These are phyloP conservation scores for Argyrosomus japonicus DNA, from an alignment of 2,113 vertebrate species.

Conservation along the genomic window DNA sequence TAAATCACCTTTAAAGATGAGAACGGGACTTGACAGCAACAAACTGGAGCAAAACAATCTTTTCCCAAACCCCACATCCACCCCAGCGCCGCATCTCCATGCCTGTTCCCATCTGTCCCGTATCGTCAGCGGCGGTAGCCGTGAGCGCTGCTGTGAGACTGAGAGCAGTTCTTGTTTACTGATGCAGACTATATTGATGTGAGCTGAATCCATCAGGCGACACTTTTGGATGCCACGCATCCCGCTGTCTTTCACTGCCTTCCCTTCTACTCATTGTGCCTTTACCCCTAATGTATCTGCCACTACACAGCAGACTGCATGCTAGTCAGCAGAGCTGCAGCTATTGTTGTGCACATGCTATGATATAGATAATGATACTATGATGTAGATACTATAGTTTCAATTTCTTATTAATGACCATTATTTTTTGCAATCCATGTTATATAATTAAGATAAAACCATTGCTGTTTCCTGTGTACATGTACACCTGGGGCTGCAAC, in stretches of 20 bases:
- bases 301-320: conserved; percentile 34
- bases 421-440: conserved; percentile 5
- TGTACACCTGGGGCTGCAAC: neutral
- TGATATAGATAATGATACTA: neutral
- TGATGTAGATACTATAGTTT: neutral
- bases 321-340: conserved; percentile 34
- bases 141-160: conserved; percentile 58
- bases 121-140: conserved; percentile 67
- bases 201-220: conserved; percentile 81
- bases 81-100: conserved; percentile 32
- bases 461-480: neutral
- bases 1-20: conserved; percentile 69
- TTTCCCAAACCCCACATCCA: conserved; percentile 52
- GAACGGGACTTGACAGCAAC: conserved; percentile 74
- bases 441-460: neutral
- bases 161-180: conserved; percentile 74
- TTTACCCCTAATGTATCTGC: conserved; percentile 54
- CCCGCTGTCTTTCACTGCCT: conserved; percentile 58
- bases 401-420: conserved; percentile 8
- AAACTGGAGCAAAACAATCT: conserved; percentile 78
- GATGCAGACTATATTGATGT: conserved; percentile 75
- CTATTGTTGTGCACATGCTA: conserved; percentile 36
- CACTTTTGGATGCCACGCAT: conserved; percentile 72
- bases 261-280: conserved; percentile 36
- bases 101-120: conserved; percentile 71